Evolutionary conservation across 92 coral and sea anemone genomes (phyloP), one percentile per base, ranked within the genome.

Genomic region (Heliopora coerulea): DNA sequence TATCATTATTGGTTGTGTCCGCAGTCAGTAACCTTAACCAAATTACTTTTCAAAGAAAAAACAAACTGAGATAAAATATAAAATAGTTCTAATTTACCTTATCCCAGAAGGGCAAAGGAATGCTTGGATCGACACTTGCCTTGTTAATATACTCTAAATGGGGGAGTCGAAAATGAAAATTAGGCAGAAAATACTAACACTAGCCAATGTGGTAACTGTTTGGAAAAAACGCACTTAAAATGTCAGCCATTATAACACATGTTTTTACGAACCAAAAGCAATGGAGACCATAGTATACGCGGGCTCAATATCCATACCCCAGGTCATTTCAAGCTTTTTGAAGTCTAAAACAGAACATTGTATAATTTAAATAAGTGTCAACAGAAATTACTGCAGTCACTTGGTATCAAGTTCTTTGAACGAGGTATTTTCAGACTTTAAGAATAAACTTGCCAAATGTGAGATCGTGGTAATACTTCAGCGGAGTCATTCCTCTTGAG

Each of bases 261-360:
- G n/a, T n/a, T 25, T 57, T 40, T 29, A 31, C 91, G 54, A 72
- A 93, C 99, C 99, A 67, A 95, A 95, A 3, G 97, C 95, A 61
- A 91, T 69, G 31, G 89, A 82, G 21, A 95, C 89, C 87, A 89
- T 95, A 1, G 96, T 82, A 34, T 85, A 72, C 5, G 85, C 89
- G 18, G 99, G 97, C 11, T 95, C 99, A 42, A 87, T 84, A 80
- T 95, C 97, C 27, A 95, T 97, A 54, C 99, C 99, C 99, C 99
- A 95, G 0, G 97, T 91, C 81, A 95, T 69, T 86, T 95, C 97
- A 52, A 95, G 81, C 18, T 86, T 82, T 26, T 90, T 87, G 28
- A 91, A 72, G 62, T 91, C 99, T 95, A 68, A 57, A 62, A 52
- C 9, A 49, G 25, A 66, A 19, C 25, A 1, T 1, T 46, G 3